Base-by-base conservation (phyloP, 2,113 vertebrate genomes). In the Scomber japonicus region DNA sequence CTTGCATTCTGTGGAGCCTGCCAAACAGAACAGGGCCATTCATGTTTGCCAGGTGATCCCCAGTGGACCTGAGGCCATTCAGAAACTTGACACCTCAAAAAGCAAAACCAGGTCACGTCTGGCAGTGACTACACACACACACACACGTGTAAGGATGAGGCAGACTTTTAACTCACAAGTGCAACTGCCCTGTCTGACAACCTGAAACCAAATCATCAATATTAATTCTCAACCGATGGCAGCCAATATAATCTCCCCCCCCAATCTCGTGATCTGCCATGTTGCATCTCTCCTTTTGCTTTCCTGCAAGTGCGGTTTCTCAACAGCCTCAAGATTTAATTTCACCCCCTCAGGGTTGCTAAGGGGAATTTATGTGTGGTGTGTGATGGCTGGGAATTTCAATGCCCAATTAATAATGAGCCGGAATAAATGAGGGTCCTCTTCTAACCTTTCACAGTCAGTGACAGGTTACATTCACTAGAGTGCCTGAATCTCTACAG, bases 11-110 rank as follows among this genome's bases (percentile, higher is more conserved):
- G 53, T 66, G 1, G 17, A 72, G 24, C 59, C 66, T 78, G 69
- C 71, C 78, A 89, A 67, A 51, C n/a, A 81, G 51, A 87, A 60
- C 71, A 30, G 78, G 82, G 85, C 82, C 75, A 75, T 80, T 91
- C 46, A 75, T 75, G 72, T 66, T 75, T 62, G 71, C 67, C 81
- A 72, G 69, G 54, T 50, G 76, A 91, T 50, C 80, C 57, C 62
- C 51, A 78, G 67, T 8, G 59, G 53, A 82, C 27, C 59, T 14
- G 31, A 12, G 50, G 49, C 51, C 74, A 70, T 79, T 89, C 81
- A 87, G 88, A 89, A 91, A 91, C 71, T 35, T 73, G 68, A 92
- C 83, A 85, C 87, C 83, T 51, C 72, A 79, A 80, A 27, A 85
- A 35, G 17, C 16, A 78, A 62, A 85, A 83, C 13, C 71, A 80